phyloP scores from a whole-genome alignment of 2,888 invertebrate genomes.

The Mesopsocus fuscifrons region DNA sequence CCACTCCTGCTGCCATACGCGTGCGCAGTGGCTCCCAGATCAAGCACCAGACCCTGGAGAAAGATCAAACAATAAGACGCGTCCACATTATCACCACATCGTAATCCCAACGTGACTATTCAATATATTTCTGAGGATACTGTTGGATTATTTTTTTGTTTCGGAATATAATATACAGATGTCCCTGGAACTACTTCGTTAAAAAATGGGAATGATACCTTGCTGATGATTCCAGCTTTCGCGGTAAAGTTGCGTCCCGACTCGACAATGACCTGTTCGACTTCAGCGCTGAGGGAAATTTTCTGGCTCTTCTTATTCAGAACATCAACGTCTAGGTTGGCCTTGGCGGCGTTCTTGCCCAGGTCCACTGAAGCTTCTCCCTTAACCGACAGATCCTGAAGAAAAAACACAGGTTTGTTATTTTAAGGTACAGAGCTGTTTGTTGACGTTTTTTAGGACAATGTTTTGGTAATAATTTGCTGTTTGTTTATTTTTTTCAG shows the following conservation, averaged over 20 bases:
- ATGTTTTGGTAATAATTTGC: background rate
- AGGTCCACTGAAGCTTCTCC: conserved; percentile 22
- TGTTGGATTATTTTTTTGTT: no score
- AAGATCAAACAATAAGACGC: no score
- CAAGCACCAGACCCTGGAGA: conserved; percentile 14
- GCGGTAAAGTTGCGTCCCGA: conserved; percentile 26
- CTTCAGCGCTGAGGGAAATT: conserved; percentile 25
- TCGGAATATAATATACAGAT: no score
- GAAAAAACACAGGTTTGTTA: conserved; percentile 12
- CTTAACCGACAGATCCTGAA: conserved; percentile 27
- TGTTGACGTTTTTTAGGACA: background rate
- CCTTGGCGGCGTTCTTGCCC: conserved; percentile 23
- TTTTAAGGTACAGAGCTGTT: conserved; percentile 8
- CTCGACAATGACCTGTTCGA: conserved; percentile 16
- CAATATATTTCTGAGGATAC: no score
- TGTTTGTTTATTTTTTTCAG: no score
- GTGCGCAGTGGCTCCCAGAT: conserved; percentile 11
- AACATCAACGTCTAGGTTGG: conserved; percentile 33
- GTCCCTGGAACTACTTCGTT: no score
- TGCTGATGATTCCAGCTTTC: conserved; percentile 26
- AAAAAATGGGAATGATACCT: no score
- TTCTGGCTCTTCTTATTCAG: conserved; percentile 38
- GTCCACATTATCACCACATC: no score
- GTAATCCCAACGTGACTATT: no score
- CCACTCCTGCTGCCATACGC: conserved; percentile 7